phyloP scores from a whole-genome alignment of 2,113 vertebrate species.

The Dicrurus megarhynchus region DNA sequence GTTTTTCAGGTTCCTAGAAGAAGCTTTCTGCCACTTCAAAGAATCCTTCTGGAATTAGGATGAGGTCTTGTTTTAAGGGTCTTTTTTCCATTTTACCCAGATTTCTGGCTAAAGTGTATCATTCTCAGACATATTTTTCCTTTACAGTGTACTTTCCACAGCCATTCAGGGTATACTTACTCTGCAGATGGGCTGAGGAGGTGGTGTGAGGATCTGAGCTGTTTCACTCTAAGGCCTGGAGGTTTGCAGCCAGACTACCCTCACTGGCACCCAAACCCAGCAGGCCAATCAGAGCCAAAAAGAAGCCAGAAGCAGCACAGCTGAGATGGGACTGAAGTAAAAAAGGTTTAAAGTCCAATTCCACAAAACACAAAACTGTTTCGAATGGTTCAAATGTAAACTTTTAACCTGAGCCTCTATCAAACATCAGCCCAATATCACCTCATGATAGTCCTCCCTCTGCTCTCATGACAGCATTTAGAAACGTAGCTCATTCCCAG shows the following conservation, averaged over 20 bases:
- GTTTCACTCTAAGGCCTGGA: neutral
- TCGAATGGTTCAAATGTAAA: neutral
- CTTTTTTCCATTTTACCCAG: constrained; percentile 51
- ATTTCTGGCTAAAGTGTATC: constrained; percentile 16
- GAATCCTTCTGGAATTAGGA: constrained; percentile 28
- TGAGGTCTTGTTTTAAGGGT: constrained; percentile 37
- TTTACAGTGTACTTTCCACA: constrained; percentile 44
- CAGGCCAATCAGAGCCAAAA: neutral
- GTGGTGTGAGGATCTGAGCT: neutral
- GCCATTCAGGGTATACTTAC: neutral
- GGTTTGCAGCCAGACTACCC: neutral
- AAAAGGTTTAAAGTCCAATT: neutral
- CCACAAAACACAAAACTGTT: neutral
- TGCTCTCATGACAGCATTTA: neutral
- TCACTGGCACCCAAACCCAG: neutral
- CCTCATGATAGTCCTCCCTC: neutral
- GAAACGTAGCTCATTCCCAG: neutral
- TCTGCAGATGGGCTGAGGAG: constrained; percentile 3
- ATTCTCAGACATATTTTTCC: constrained; percentile 47
- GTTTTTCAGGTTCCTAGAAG: constrained; percentile 25
- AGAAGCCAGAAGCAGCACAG: neutral
- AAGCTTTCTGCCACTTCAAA: neutral
- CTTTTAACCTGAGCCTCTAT: neutral
- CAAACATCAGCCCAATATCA: neutral
- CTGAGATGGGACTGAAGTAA: neutral